These are phyloP conservation scores for Streptopelia turtur DNA, from an alignment of 2,797 vertebrate genomes.

Conservation along the genomic window DNA sequence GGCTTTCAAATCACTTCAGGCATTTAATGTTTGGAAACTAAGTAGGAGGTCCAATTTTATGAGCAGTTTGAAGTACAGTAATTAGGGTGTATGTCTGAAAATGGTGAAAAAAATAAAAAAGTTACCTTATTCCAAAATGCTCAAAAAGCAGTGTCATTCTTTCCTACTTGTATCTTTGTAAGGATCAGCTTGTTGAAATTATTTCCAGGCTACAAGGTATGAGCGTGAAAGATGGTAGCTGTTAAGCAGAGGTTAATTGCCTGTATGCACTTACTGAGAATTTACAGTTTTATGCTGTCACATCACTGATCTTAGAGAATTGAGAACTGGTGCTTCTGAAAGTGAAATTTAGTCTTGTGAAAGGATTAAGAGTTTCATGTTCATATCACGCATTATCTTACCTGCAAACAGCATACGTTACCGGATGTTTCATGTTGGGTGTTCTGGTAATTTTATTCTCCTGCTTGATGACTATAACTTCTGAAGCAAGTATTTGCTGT, in stretches of 20 bases:
- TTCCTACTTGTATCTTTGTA: slow-evolving; percentile 3
- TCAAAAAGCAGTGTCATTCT: not conserved
- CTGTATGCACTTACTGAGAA: not conserved
- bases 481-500: not conserved
- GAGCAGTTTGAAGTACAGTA: not conserved
- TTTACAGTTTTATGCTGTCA: slow-evolving; percentile 32
- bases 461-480: not conserved
- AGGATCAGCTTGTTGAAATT: slow-evolving; percentile 26
- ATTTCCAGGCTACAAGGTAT: not conserved
- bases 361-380: not conserved
- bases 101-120: not conserved
- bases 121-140: not conserved
- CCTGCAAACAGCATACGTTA: not conserved
- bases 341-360: not conserved
- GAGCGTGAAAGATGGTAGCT: slow-evolving; percentile 23
- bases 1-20: slow-evolving; percentile 34
- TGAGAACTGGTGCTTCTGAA: slow-evolving; percentile 5
- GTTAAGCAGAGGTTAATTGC: slow-evolving; percentile 40
- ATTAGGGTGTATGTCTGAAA: not conserved
- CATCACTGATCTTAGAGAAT: not conserved
- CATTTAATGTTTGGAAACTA: slow-evolving; percentile 22
- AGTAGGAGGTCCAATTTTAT: slow-evolving; percentile 18
- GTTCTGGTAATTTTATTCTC: not conserved
- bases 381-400: not conserved
- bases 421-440: not conserved